Base-by-base conservation (phyloP, 1,140 invertebrate species). In the Euura lappo region DNA sequence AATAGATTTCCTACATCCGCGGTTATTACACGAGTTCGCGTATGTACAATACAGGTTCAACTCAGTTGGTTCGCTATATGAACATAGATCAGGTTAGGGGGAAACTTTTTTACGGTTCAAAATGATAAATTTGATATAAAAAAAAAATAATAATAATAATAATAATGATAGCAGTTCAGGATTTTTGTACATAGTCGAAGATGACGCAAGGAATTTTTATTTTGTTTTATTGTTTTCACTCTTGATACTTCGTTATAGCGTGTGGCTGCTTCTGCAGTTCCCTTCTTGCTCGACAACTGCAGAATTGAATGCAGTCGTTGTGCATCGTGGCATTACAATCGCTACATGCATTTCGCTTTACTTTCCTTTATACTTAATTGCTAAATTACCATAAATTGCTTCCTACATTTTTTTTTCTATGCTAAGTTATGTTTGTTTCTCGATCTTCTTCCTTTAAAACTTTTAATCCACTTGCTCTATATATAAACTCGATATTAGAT, bases 311-410 rank as follows among this genome's bases (percentile, higher is more conserved):
- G 51, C 6, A 6, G 8, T 6, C 3, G 3, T 28, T 28, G 28
- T n/a, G 51, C 51, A 70, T 45, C 46, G 69, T n/a, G 69, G 66
- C 11, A 10, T 68, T 11, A 71, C 70, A 71, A 74, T 71, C 69
- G 68, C 65, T 74, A 65, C 73, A 68, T 66, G 46, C 51, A 74
- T 74, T 74, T 74, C 73, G 71, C 71, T 70, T 60, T 70, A 45
- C 73, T 74, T 75, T 75, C 74, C 68, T 75, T 75, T 72, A 75
- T 72, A 68, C 71, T 72, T 75, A 75, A 75, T 75, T 72, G 74
- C 71, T 51, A 70, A 66, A 75, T 51, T 69, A 66, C 51, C 69
- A 72, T 65, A 75, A 75, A 75, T 72, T 75, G 70, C 47, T 44
- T 64, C 45, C 43, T 6, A 11, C 8, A 2, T 60, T 60, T 60